Evolutionary conservation across 2,888 invertebrate genomes (phyloP).

Genomic region (Labia minor): DNA sequence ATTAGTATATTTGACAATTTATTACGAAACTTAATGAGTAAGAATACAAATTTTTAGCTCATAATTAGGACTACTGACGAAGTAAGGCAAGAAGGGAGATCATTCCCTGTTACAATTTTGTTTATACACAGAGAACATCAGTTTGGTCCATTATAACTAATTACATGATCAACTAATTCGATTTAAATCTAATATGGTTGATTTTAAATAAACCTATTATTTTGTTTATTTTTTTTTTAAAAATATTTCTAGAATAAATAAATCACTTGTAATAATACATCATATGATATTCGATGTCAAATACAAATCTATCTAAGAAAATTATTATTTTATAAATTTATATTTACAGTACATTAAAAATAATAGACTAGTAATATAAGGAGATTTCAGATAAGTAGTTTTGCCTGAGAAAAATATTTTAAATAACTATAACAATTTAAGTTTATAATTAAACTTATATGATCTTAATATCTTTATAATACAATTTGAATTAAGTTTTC

Average conservation of each 20-base stretch:
- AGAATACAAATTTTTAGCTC: not conserved
- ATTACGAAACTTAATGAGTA: not conserved
- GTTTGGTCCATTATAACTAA: slow-evolving; percentile 8
- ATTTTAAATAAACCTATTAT: not conserved
- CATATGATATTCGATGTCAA: not conserved
- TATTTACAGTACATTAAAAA: not conserved
- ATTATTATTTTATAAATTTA: not conserved
- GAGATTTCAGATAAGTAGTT: not conserved
- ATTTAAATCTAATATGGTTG: not conserved
- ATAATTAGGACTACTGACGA: too few species aligned
- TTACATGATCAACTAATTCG: not conserved
- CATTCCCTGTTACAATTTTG: not conserved
- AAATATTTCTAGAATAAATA: not conserved
- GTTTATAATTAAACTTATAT: not conserved
- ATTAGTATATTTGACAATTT: not conserved
- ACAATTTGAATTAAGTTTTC: not conserved
- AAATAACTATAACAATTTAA: not conserved
- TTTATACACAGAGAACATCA: not conserved
- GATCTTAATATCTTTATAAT: not conserved
- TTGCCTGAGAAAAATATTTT: not conserved
- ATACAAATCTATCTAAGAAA: slow-evolving; percentile 6
- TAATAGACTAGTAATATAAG: not conserved
- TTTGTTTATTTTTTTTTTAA: too few species aligned
- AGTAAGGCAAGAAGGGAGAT: not conserved
- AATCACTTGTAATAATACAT: not conserved